Base-by-base conservation (phyloP, 2,797 vertebrate species). In the Parambassis ranga region DNA sequence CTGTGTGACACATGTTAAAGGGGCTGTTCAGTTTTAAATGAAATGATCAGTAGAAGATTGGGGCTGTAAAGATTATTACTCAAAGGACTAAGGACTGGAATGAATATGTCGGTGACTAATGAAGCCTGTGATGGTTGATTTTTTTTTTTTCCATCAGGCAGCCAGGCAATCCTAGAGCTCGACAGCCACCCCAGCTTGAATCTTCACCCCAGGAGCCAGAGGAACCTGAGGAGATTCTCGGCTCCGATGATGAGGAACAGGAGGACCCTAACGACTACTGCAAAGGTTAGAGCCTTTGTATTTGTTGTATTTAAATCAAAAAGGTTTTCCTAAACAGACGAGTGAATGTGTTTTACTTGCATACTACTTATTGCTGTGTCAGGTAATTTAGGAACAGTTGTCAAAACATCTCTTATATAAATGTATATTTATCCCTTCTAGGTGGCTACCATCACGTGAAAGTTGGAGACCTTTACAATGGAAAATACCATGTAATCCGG, bases 201-300 rank as follows among this genome's bases (percentile, higher is more conserved):
- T 92, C 89, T 14, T 95, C 94, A 0, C 88, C 93, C 7, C 95
- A 94, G 16, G 93, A 93, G 50, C 91, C 91, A 0, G 93, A 93
- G 71, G 96, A 90, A 65, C 71, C 82, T 1, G 87, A 98, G 48
- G 97, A 99, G 86, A 99, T 99, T 76, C 90, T 98, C 16, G 97
- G 97, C 9, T 98, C 96, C 14, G 97, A 99, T 67, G 96, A 99
- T 38, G 97, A 99, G 57, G 97, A 99, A 59, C 97, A 99, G 78
- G 97, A 99, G 75, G 97, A 99, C 76, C 97, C 97, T 6, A 97
- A 96, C 53, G 97, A 99, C 89, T 99, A 99, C 81, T 98, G 96
- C 84, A 99, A 97, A 94, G 97, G 96, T 94, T 47, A 82, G 74
- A 35, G 31, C 8, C 6, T 3, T 38, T n/a, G 58, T 30, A 23